These are phyloP conservation scores for Thamnaconus septentrionalis DNA, from an alignment of 2,113 vertebrate species.

Conservation along the genomic window DNA sequence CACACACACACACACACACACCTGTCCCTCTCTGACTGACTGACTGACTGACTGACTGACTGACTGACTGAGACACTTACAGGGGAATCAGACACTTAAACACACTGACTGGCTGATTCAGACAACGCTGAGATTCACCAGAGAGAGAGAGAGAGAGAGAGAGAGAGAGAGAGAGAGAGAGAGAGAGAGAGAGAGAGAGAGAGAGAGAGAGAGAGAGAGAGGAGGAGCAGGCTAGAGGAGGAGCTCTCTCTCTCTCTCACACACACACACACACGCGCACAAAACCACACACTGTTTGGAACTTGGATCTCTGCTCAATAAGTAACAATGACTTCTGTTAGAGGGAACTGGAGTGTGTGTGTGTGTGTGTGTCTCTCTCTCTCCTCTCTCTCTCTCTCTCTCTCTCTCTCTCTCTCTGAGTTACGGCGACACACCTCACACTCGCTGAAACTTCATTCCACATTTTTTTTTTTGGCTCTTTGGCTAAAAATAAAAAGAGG, in stretches of 20 bases:
- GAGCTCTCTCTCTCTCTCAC: slow-evolving; percentile 21
- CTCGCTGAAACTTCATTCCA: too few relatives aligned
- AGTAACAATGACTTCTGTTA: too few relatives aligned
- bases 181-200: slow-evolving; percentile 42
- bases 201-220: slow-evolving; percentile 5
- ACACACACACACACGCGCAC: neutral
- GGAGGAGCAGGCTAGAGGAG: slow-evolving; percentile 31
- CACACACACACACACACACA: slow-evolving; percentile 17
- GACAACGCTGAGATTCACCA: slow-evolving; percentile 35
- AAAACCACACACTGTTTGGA: neutral
- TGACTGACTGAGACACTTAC: neutral
- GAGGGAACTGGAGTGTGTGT: too few relatives aligned
- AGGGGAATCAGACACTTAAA: too few relatives aligned
- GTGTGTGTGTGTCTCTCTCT: too few relatives aligned
- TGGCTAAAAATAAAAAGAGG: too few relatives aligned
- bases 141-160: neutral
- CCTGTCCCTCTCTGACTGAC: neutral
- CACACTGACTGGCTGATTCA: slow-evolving; percentile 13
- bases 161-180: slow-evolving; percentile 9
- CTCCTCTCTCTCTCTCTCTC: too few relatives aligned
- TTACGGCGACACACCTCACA: too few relatives aligned
- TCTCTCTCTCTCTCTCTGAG: too few relatives aligned
- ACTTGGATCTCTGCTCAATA: too few relatives aligned
- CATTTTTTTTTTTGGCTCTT: too few relatives aligned
- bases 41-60: neutral